A percentile compares a stretch with the other conserved stretches of the same genome.
Conservation (phyloP, 2,113 vertebrate genomes). For the Genyomyrus donnyi region DNA sequence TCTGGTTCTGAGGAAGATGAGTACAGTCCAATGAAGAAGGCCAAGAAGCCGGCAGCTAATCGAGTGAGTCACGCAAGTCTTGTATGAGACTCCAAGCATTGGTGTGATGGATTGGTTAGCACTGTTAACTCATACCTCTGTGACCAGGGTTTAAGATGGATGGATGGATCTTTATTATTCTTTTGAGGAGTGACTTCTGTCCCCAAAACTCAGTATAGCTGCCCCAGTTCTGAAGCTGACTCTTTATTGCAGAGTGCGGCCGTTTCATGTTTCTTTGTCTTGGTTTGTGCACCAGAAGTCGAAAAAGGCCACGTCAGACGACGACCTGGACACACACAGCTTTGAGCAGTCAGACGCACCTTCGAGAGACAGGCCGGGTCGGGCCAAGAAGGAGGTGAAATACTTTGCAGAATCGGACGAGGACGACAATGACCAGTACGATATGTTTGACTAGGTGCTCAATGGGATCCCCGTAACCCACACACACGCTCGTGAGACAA, state of each 20-base stretch:
- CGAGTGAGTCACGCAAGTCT: conserved; percentile 57
- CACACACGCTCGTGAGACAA: conserved; percentile 59
- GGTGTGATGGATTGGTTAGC: background rate
- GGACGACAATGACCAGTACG: conserved; percentile 77
- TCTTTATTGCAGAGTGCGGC: background rate
- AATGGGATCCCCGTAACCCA: background rate
- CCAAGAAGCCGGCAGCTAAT: conserved; percentile 53
- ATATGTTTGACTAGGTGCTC: conserved; percentile 86
- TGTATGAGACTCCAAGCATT: background rate
- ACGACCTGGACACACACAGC: conserved; percentile 50
- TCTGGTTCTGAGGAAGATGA: conserved; percentile 88
- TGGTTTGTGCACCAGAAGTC: conserved; percentile 60
- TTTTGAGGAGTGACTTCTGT: background rate
- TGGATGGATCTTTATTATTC: background rate
- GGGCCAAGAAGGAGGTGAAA: conserved; percentile 88
- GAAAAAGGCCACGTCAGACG: conserved; percentile 75
- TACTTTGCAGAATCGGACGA: conserved; percentile 87
- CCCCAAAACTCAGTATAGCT: background rate
- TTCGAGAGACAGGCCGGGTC: conserved; percentile 71
- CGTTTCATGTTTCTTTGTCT: background rate
- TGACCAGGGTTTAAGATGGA: background rate
- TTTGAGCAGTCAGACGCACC: conserved; percentile 58
- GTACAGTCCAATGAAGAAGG: conserved; percentile 82
- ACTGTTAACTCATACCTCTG: background rate
- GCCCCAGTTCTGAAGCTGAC: background rate